Base-by-base conservation (phyloP, 2,888 invertebrate species). In the Epistrophe grossulariae region DNA sequence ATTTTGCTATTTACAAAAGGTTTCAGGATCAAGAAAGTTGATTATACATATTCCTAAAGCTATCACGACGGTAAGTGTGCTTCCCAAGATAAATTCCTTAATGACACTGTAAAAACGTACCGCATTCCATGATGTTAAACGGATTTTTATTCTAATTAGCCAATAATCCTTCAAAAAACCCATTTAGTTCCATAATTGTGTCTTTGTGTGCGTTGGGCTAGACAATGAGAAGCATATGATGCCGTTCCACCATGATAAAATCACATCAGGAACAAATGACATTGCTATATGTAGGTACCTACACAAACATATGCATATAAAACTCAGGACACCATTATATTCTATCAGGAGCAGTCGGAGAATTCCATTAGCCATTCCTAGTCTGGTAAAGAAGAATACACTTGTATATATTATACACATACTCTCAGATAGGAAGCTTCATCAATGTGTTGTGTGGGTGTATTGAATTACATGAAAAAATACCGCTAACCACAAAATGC, bases 131-230 rank as follows among this genome's bases (percentile, higher is more conserved):
- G 85, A 88, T 88, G 80, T 76, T 89, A 89, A 89, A 81, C 83
- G 85, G 88, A 89, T 89, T 89, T 89, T 88, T 88, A 89, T 88
- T 84, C 87, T 89, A 88, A 89, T 89, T 89, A 89, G 89, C 89
- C 89, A 89, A 89, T 89, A 88, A 89, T 89, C 88, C 82, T 79
- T 80, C 73, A 78, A 85, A 74, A 83, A 85, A 82, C 57, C 68
- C 81, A 81, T 84, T 73, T 81, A 72, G 68, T 62, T 64, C 35
- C 71, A 59, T 84, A 84, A 84, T 81, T 84, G 72, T 24, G 48
- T 11, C n/a, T n/a, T 5, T 50, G 48, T 76, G 50, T 66, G 45
- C 43, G 50, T 66, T 38, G 43, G 66, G 48, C 68, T 43, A 78
- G 70, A 81, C 52, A 35, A 68, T 43, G 55, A 45, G 71, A 50